Percentiles rank a stretch among this genome's conserved stretches.
Conservation (phyloP, 2,113 vertebrate genomes). For the Lynx canadensis region DNA sequence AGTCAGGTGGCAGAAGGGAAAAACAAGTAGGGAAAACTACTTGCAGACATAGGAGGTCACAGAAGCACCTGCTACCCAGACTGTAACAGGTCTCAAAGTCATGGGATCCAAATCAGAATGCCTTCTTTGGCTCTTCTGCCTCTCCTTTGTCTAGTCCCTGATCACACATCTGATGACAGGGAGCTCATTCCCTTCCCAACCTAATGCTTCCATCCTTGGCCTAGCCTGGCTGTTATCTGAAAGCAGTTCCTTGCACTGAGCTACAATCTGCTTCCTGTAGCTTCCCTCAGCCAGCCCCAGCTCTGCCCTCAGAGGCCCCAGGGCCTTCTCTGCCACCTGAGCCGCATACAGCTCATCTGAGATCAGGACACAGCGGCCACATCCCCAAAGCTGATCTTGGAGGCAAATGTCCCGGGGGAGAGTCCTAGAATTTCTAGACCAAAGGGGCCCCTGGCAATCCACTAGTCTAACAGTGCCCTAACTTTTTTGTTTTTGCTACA, state of each 20-base stretch:
- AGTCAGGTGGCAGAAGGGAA: neutral
- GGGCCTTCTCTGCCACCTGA: neutral
- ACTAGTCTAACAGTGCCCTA: neutral
- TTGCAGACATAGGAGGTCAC: neutral
- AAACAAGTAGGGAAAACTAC: neutral
- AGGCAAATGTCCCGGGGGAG: neutral
- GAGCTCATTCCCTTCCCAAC: neutral
- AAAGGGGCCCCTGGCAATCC: neutral
- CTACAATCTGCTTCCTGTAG: neutral
- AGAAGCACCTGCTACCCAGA: neutral
- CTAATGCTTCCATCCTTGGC: neutral
- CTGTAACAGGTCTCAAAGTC: neutral
- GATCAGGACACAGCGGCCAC: neutral
- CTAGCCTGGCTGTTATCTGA: neutral
- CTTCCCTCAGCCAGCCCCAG: neutral
- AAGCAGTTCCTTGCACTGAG: neutral
- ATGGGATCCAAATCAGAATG: neutral
- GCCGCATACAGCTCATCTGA: neutral
- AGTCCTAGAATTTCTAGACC: neutral
- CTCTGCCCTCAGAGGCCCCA: neutral
- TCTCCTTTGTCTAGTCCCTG: neutral
- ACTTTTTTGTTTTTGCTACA: neutral
- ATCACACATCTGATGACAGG: neutral
- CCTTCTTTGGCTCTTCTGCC: neutral
- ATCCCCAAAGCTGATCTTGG: neutral